A percentile compares a stretch with the other conserved stretches of the same genome.
These are phyloP conservation scores for Potamilus streckersoni DNA, from an alignment of 1,140 invertebrate genomes.

Conservation along the genomic window DNA sequence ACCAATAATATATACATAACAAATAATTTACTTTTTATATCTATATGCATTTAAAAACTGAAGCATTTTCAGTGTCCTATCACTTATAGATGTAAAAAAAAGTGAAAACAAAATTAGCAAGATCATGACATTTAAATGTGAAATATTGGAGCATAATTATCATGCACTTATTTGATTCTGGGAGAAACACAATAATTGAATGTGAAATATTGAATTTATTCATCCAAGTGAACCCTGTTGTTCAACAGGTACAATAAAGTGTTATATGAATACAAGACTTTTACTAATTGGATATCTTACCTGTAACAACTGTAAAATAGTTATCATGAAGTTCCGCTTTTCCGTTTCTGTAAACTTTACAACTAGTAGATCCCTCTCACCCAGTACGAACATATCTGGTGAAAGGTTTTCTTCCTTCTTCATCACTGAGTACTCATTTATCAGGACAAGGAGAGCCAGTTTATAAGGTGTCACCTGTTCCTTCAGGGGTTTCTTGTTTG, in stretches of 20 bases:
- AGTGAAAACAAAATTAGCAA: no score
- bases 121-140: no score
- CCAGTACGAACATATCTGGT: constrained; percentile 6
- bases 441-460: constrained; percentile 57
- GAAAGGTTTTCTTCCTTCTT: constrained; percentile 21
- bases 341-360: constrained; percentile 49
- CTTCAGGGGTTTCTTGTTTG: constrained; percentile 37
- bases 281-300: constrained; percentile 31
- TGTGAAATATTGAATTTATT: no score
- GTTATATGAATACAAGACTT: neutral
- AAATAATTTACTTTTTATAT: no score
- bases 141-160: no score
- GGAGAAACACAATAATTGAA: no score
- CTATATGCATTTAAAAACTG: no score
- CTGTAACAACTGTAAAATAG: constrained; percentile 60
- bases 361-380: neutral
- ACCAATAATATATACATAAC: no score
- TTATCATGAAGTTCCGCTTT: constrained; percentile 61
- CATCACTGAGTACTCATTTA: constrained; percentile 58
- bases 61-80: no score
- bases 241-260: neutral
- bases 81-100: no score
- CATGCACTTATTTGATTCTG: no score
- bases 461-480: constrained; percentile 66
- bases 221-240: neutral